A percentile compares a stretch with the other conserved stretches of the same genome.
Conservation (phyloP, 2,888 invertebrate genomes). For the Marronus borbonicus region DNA sequence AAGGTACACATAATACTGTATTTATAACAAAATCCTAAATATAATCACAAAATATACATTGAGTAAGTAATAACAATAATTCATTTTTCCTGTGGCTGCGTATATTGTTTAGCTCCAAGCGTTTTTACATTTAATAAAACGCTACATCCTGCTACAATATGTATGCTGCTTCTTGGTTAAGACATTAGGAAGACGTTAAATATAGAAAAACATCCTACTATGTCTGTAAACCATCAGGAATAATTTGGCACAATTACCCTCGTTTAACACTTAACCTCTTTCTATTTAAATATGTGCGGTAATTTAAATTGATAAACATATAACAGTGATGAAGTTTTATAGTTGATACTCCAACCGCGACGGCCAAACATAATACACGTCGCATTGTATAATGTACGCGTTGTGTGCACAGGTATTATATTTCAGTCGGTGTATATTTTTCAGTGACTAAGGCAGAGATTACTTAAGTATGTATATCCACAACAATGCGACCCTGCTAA, state of each 20-base stretch:
- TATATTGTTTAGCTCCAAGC: too few species aligned
- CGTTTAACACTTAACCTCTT: constrained; percentile 47
- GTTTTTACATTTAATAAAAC: background rate
- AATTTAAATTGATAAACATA: constrained; percentile 47
- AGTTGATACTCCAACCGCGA: constrained; percentile 33
- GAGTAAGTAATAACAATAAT: too few species aligned
- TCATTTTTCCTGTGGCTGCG: too few species aligned
- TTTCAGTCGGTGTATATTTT: constrained; percentile 43
- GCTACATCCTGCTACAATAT: background rate
- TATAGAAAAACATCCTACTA: constrained; percentile 25
- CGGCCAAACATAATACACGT: constrained; percentile 37
- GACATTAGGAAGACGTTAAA: constrained; percentile 6
- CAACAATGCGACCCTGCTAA: constrained; percentile 44
- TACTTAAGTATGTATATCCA: constrained; percentile 41
- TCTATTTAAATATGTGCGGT: constrained; percentile 43
- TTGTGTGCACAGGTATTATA: constrained; percentile 41
- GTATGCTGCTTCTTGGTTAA: background rate
- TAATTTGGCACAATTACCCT: constrained; percentile 39
- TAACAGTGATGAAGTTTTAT: constrained; percentile 40
- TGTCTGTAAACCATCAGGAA: constrained; percentile 19
- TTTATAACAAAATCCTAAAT: too few species aligned
- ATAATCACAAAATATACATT: too few species aligned
- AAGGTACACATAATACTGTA: too few species aligned
- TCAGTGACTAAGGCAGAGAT: constrained; percentile 42
- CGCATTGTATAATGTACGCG: constrained; percentile 28